Conservation (phyloP, 2,113 vertebrate species). For the Strix aluco region DNA sequence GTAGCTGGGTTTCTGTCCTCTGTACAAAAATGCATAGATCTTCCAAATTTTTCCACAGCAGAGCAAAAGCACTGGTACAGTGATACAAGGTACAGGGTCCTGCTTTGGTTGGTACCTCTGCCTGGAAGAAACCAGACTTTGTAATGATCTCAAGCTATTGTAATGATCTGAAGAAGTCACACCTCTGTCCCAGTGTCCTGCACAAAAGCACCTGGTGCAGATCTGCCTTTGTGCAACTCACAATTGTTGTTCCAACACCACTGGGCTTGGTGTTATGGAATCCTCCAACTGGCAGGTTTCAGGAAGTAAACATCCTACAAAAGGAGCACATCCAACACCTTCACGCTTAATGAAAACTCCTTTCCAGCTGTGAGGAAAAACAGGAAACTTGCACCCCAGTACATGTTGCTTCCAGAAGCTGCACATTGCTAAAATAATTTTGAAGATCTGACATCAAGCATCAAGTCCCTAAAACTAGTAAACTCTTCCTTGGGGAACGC, state of each 20-base stretch:
- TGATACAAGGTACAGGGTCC: accelerated
- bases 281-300: neutral
- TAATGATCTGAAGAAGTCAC: neutral
- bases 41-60: neutral
- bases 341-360: neutral
- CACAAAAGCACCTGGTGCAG: neutral
- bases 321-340: neutral
- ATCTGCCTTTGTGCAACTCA: neutral
- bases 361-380: neutral
- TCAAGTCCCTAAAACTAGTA: neutral
- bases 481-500: neutral
- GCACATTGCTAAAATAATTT: neutral
- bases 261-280: neutral
- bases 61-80: neutral
- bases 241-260: neutral
- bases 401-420: neutral
- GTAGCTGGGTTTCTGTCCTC: neutral
- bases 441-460: neutral
- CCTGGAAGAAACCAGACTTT: neutral
- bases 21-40: neutral
- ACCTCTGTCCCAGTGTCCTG: neutral
- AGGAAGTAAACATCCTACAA: neutral
- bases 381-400: neutral
- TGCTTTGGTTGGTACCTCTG: neutral
- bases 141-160: neutral